Base-by-base conservation (phyloP, 2,113 vertebrate genomes). In the Balaeniceps rex region DNA sequence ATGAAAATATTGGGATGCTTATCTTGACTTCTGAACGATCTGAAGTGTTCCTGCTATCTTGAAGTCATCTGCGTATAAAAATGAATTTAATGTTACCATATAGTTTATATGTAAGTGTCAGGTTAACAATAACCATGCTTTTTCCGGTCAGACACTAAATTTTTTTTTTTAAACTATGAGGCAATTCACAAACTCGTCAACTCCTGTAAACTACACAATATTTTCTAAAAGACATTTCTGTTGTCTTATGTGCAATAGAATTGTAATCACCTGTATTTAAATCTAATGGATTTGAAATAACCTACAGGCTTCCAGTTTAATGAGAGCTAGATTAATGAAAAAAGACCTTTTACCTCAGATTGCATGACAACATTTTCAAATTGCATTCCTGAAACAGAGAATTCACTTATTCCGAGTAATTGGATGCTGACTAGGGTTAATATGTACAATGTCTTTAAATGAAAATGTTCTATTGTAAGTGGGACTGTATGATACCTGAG, bases 391-490 rank as follows among this genome's bases (percentile, higher is more conserved):
- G 98, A 99, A 98, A 98, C 98, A 99, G 99, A 99, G 99, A 99
- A 99, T 99, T 99, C 99, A 99, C 99, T 99, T 99, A 99, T 99
- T 99, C 98, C 94, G 96, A 99, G 99, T 99, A 99, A 99, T 99
- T 99, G 99, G 99, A 99, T 99, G 99, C 99, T 99, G 99, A 99
- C 98, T 99, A 98, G 98, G 99, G 99, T 99, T 99, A 99, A 99
- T 99, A 99, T 99, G 99, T 99, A 99, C 99, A 99, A 99, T 99
- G 99, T 99, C 98, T 99, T 99, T 99, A 99, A 99, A 99, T 99
- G 99, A 99, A 99, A 99, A 99, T 99, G 99, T 99, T 99, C 98
- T 98, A 98, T 99, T 99, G 99, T 99, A 99, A 99, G 98, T 98
- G 98, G 99, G 98, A 99, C 99, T 99, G 99, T 99, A 99, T 99